A percentile compares a stretch with the other conserved stretches of the same genome.
phyloP scores from a whole-genome alignment of 2,888 invertebrate species.

The Drosophila basisetae region DNA sequence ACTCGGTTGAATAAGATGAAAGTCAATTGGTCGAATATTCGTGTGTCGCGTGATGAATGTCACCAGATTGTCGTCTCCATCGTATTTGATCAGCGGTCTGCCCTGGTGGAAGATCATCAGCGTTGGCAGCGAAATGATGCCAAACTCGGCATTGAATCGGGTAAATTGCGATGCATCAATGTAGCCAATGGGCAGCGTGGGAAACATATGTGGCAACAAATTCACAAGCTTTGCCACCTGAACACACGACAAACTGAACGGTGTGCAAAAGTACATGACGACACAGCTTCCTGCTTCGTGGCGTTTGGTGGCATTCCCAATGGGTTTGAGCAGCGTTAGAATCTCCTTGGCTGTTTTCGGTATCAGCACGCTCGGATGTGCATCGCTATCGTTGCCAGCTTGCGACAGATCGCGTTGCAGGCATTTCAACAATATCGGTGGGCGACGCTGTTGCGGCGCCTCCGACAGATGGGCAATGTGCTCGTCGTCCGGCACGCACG shows the following conservation, averaged over 20 bases:
- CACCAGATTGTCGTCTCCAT: conserved; percentile 90
- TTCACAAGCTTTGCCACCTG: conserved; percentile 96
- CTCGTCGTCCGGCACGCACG: conserved; percentile 77
- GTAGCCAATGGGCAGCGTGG: conserved; percentile 94
- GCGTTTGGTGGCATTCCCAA: conserved; percentile 86
- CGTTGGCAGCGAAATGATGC: conserved; percentile 95
- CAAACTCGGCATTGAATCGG: conserved; percentile 95
- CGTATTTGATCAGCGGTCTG: conserved; percentile 86
- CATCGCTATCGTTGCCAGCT: conserved; percentile 29
- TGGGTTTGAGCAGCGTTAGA: conserved; percentile 80
- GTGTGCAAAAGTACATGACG: conserved; percentile 94
- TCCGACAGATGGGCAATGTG: conserved; percentile 74
- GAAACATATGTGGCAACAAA: conserved; percentile 94
- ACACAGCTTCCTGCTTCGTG: conserved; percentile 90
- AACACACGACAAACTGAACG: conserved; percentile 95
- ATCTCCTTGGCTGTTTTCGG: conserved; percentile 83
- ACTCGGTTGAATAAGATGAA: conserved; percentile 54
- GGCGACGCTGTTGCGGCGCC: conserved; percentile 57
- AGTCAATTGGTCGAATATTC: conserved; percentile 86
- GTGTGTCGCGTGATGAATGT: conserved; percentile 92
- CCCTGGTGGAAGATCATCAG: conserved; percentile 96
- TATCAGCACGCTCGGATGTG: conserved; percentile 65
- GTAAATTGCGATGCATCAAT: conserved; percentile 94
- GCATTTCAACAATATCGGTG: conserved; percentile 83
- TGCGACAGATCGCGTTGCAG: conserved; percentile 64